phyloP scores from a whole-genome alignment of 2,797 vertebrate species.

The Xerus rutilus region DNA sequence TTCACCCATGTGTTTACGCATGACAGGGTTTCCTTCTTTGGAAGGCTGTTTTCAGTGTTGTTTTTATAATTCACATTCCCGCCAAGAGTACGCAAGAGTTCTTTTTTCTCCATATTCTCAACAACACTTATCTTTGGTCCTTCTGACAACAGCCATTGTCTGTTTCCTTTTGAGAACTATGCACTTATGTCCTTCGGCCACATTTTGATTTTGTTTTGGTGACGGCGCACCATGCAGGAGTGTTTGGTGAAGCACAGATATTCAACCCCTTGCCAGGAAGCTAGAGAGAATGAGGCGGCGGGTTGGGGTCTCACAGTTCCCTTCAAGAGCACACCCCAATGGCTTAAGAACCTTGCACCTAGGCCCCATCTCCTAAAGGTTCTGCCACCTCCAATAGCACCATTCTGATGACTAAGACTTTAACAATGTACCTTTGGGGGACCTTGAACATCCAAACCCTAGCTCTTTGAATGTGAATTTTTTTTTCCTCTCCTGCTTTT shows the following conservation, averaged over 20 bases:
- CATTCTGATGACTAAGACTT: no score
- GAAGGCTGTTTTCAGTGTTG: background rate
- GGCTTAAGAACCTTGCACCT: background rate
- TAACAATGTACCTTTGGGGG: background rate
- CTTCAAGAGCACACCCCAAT: background rate
- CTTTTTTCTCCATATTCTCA: background rate
- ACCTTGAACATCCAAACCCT: background rate
- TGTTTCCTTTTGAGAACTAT: background rate
- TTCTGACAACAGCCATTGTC: background rate
- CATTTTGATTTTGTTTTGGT: background rate
- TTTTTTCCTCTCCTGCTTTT: background rate
- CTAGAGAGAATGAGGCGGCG: background rate
- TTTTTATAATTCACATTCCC: background rate
- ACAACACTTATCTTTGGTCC: background rate
- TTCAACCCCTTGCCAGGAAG: background rate
- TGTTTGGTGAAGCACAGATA: background rate
- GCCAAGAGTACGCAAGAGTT: background rate
- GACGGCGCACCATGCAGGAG: background rate
- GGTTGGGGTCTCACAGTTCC: background rate
- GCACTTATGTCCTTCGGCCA: background rate
- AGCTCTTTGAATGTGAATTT: no score
- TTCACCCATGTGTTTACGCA: background rate
- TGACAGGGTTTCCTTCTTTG: background rate
- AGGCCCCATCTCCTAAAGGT: background rate
- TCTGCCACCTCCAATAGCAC: background rate